Conservation (phyloP, 2,797 vertebrate genomes). For the Huso huso region DNA sequence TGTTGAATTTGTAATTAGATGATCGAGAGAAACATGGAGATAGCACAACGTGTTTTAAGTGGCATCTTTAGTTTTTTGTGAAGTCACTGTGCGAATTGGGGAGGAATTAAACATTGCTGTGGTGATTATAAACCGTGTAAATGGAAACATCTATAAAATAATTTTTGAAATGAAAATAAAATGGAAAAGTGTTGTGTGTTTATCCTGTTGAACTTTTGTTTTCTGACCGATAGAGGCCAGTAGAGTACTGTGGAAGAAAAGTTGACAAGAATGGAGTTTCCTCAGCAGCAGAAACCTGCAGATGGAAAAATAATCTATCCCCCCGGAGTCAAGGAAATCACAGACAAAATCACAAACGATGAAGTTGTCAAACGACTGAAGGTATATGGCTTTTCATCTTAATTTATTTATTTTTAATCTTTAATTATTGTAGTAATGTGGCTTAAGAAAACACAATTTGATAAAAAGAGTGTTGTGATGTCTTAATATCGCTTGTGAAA, state of each 20-base stretch:
- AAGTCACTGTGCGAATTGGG: too few species aligned
- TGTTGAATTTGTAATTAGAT: too few species aligned
- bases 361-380: conserved; percentile 96
- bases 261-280: conserved; percentile 92
- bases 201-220: conserved; percentile 90
- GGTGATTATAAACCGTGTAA: too few species aligned
- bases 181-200: conserved; percentile 53
- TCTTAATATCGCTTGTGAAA: too few species aligned
- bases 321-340: conserved; percentile 95
- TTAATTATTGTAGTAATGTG: background rate
- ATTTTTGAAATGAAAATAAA: conserved; percentile 61
- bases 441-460: too few species aligned
- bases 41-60: too few species aligned
- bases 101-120: too few species aligned
- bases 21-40: too few species aligned
- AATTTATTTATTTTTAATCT: background rate
- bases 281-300: conserved; percentile 74
- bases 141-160: conserved; percentile 16
- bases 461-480: too few species aligned
- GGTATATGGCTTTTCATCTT: conserved; percentile 50
- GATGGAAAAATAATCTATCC: conserved; percentile 91
- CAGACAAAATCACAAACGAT: conserved; percentile 96
- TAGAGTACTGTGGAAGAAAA: conserved; percentile 84
- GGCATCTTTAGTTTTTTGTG: too few species aligned
- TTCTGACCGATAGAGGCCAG: conserved; percentile 98